phyloP scores from a whole-genome alignment of 2,888 invertebrate genomes.

The Biston stratarius region DNA sequence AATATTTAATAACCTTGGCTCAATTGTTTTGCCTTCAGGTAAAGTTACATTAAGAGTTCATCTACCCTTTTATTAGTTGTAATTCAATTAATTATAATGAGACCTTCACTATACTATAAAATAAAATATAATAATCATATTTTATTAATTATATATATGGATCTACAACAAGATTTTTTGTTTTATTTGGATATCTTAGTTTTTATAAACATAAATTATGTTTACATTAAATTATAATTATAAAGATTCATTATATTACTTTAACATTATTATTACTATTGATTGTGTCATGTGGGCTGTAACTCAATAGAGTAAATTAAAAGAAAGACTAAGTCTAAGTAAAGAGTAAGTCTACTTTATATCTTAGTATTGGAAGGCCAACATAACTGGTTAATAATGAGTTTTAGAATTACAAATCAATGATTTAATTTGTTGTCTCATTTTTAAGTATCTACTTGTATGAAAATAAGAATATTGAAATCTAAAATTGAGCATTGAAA shows the following conservation, averaged over 20 bases:
- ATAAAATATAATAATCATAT: background rate
- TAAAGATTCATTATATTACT: too few relatives aligned
- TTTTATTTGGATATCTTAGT: background rate
- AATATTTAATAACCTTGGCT: conserved; percentile 24
- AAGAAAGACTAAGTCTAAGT: too few relatives aligned
- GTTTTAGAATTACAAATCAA: background rate
- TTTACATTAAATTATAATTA: too few relatives aligned
- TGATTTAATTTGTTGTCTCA: background rate
- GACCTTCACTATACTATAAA: background rate
- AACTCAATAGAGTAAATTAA: background rate
- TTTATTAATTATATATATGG: too few relatives aligned
- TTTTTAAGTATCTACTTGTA: background rate
- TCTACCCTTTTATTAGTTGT: conserved; percentile 11
- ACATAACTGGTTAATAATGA: background rate
- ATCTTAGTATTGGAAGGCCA: background rate
- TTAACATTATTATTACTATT: background rate
- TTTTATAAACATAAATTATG: too few relatives aligned
- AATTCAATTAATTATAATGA: conserved; percentile 16
- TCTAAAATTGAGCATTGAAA: too few relatives aligned
- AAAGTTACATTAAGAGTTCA: conserved; percentile 20
- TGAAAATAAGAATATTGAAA: background rate
- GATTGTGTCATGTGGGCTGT: background rate
- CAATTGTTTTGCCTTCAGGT: conserved; percentile 26
- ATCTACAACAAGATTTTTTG: too few relatives aligned
- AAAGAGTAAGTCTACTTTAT: background rate